These are phyloP conservation scores for Tipula helvola DNA, from an alignment of 2,888 invertebrate species.

Conservation along the genomic window DNA sequence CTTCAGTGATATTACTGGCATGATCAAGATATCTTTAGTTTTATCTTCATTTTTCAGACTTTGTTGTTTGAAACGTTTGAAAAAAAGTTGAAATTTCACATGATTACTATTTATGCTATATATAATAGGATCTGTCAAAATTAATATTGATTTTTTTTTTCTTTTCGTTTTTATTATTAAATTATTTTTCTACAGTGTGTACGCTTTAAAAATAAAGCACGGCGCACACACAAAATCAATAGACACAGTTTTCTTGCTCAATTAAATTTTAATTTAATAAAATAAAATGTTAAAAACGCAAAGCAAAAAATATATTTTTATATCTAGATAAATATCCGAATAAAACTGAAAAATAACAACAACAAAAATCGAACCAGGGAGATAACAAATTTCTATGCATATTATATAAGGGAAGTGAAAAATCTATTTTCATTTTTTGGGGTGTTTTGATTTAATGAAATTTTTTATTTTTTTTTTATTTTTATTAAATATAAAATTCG, in stretches of 20 bases:
- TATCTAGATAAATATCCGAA: background rate
- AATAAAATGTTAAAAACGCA: background rate
- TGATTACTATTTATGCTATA: too few species aligned
- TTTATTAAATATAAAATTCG: background rate
- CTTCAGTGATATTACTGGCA: too few species aligned
- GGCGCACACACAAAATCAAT: background rate
- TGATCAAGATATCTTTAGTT: too few species aligned
- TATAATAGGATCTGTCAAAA: too few species aligned
- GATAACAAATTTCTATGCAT: background rate
- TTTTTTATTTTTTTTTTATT: background rate
- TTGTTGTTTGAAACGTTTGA: too few species aligned
- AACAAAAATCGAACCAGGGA: background rate
- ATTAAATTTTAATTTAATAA: constrained; percentile 4
- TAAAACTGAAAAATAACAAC: background rate
- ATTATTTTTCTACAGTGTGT: background rate
- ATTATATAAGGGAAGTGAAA: background rate
- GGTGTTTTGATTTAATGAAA: background rate
- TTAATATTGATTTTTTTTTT: background rate
- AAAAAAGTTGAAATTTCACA: background rate
- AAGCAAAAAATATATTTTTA: background rate
- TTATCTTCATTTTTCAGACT: too few species aligned
- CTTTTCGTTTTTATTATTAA: background rate
- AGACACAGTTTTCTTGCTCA: background rate
- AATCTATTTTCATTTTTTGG: background rate
- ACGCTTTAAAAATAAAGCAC: background rate